phyloP scores from a whole-genome alignment of 2,113 vertebrate species.

The Brienomyrus brachyistius region DNA sequence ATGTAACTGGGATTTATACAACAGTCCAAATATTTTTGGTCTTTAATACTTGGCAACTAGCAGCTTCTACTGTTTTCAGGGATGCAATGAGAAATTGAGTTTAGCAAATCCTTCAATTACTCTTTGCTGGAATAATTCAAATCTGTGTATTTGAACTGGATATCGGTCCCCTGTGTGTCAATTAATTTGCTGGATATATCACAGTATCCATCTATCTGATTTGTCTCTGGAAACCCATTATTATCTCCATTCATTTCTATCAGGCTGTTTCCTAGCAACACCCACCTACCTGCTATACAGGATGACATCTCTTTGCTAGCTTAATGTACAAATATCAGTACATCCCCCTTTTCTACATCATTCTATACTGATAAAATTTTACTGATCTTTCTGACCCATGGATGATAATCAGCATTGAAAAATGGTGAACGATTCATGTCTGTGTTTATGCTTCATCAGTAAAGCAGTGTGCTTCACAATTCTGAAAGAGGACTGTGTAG shows the following conservation, averaged over 20 bases:
- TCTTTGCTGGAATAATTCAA: background rate
- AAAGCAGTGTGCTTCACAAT: background rate
- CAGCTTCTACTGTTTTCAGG: background rate
- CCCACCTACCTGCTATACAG: constrained; percentile 13
- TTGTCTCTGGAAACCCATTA: constrained; percentile 24
- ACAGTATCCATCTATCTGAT: constrained; percentile 28
- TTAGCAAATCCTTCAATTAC: constrained; percentile 6
- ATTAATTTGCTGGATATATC: constrained; percentile 17
- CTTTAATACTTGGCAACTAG: background rate
- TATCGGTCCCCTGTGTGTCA: constrained; percentile 3
- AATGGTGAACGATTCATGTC: background rate
- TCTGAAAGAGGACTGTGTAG: background rate
- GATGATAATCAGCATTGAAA: background rate
- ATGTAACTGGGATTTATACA: background rate
- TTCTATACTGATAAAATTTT: constrained; percentile 12
- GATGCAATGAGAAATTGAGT: background rate
- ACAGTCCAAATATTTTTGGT: background rate
- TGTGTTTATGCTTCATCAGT: background rate
- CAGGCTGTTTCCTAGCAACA: constrained; percentile 38
- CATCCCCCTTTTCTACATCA: constrained; percentile 2
- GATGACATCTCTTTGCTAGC: constrained; percentile 20
- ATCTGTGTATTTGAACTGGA: constrained; percentile 9
- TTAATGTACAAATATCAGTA: background rate
- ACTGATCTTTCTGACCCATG: background rate
- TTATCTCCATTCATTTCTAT: constrained; percentile 5